Conservation (phyloP, 2,888 invertebrate species). For the Heterodera filipjevi region DNA sequence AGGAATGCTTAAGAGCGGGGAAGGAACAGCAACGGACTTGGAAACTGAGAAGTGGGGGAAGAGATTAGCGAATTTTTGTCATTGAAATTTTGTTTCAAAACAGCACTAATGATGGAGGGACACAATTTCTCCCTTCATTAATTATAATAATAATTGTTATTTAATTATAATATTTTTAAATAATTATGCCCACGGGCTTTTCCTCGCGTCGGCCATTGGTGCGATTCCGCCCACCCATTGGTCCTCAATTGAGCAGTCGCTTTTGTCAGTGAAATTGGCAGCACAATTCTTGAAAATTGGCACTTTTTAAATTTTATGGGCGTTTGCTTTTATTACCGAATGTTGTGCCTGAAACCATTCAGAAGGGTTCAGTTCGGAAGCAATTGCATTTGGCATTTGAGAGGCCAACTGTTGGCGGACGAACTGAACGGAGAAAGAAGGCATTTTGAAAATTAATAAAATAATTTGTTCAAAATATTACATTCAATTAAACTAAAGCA, state of each 20-base stretch:
- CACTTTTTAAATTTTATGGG: background rate
- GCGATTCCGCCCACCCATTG: constrained; percentile 63
- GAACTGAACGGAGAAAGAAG: background rate
- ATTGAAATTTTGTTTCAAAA: too few species aligned
- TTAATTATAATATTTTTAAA: background rate
- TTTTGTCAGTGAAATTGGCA: constrained; percentile 46
- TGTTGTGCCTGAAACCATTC: background rate
- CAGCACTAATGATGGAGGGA: too few species aligned
- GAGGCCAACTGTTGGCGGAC: constrained; percentile 12
- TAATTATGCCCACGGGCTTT: constrained; percentile 41
- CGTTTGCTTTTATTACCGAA: background rate
- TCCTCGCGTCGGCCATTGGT: constrained; percentile 53
- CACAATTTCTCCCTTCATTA: background rate
- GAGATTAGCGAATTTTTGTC: background rate
- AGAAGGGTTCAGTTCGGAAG: background rate
- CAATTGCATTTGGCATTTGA: background rate
- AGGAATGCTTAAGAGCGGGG: background rate
- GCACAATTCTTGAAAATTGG: constrained; percentile 53
- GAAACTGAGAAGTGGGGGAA: background rate
- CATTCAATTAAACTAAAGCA: background rate
- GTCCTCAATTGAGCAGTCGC: constrained; percentile 48
- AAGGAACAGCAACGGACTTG: background rate
- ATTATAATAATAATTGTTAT: constrained; percentile 14
- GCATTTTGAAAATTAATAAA: background rate
- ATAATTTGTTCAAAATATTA: background rate